A percentile compares a stretch with the other conserved stretches of the same genome.
These are phyloP conservation scores for Menidia beryllina DNA, from an alignment of 2,113 vertebrate species.

Conservation along the genomic window DNA sequence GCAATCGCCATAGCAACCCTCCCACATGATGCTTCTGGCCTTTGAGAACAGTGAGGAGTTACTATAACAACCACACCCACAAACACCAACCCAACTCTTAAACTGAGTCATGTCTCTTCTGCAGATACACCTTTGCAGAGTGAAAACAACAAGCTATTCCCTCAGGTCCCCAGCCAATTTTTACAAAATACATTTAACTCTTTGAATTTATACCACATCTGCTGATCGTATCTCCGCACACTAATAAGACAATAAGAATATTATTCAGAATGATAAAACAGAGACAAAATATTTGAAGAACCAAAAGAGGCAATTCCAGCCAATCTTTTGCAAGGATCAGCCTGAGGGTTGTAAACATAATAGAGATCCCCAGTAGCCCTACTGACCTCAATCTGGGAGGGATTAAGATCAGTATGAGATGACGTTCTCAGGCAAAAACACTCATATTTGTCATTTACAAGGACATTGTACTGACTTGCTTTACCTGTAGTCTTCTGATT, in stretches of 20 bases:
- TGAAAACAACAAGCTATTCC: constrained; percentile 14
- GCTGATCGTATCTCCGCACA: constrained; percentile 1
- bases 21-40: constrained; percentile 61
- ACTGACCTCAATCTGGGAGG: constrained; percentile 74
- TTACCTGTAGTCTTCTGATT: constrained; percentile 1
- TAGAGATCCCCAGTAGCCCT: constrained; percentile 45
- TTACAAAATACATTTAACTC: constrained; percentile 19
- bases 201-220: constrained; percentile 14
- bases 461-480: constrained; percentile 12
- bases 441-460: constrained; percentile 7
- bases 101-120: background rate
- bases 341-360: constrained; percentile 58
- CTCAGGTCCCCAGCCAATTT: constrained; percentile 3
- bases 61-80: constrained; percentile 55
- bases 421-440: constrained; percentile 36
- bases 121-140: constrained; percentile 5
- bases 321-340: constrained; percentile 48
- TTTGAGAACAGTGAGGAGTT: constrained; percentile 58
- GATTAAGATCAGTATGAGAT: constrained; percentile 66
- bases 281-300: no score
- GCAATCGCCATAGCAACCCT: constrained; percentile 68
- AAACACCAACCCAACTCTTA: constrained; percentile 17
- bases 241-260: constrained; percentile 40
- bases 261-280: no score
- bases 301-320: constrained; percentile 6